These are phyloP conservation scores for Gila robusta DNA, from an alignment of 2,797 vertebrate species.

Conservation along the genomic window DNA sequence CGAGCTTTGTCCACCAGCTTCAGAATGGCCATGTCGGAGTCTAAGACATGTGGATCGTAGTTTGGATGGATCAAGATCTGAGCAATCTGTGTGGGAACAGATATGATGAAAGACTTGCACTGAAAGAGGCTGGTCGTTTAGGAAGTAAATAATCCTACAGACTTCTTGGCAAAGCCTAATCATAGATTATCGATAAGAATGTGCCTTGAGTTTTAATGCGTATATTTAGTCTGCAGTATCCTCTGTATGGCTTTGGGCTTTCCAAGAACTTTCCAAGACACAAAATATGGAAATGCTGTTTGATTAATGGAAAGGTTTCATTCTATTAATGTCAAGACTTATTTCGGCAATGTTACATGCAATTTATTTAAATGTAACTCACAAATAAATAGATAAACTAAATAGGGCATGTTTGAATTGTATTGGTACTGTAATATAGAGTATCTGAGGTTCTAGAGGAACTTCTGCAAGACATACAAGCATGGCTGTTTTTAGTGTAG, in stretches of 20 bases:
- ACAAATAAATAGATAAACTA: neutral
- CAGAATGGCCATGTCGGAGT: constrained; percentile 85
- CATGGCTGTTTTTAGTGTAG: neutral
- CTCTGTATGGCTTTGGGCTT: constrained; percentile 17
- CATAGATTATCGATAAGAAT: constrained; percentile 49
- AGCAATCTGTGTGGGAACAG: constrained; percentile 79
- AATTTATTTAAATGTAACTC: neutral
- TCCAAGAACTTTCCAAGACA: neutral
- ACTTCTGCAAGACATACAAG: neutral
- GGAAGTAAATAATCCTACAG: constrained; percentile 27
- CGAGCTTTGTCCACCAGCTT: constrained; percentile 88
- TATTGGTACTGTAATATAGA: neutral
- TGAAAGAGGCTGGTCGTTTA: neutral
- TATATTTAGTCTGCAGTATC: constrained; percentile 21
- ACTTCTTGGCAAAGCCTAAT: constrained; percentile 27
- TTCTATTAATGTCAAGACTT: neutral
- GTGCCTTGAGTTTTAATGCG: constrained; percentile 43
- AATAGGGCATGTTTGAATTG: neutral
- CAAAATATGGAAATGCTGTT: neutral
- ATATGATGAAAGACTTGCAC: constrained; percentile 23
- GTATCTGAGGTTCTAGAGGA: neutral
- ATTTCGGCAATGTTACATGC: neutral
- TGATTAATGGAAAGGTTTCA: neutral
- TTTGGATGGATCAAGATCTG: constrained; percentile 85
- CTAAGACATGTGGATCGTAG: constrained; percentile 81